phyloP scores from a whole-genome alignment of 2,797 vertebrate species.

The Sciurus carolinensis region DNA sequence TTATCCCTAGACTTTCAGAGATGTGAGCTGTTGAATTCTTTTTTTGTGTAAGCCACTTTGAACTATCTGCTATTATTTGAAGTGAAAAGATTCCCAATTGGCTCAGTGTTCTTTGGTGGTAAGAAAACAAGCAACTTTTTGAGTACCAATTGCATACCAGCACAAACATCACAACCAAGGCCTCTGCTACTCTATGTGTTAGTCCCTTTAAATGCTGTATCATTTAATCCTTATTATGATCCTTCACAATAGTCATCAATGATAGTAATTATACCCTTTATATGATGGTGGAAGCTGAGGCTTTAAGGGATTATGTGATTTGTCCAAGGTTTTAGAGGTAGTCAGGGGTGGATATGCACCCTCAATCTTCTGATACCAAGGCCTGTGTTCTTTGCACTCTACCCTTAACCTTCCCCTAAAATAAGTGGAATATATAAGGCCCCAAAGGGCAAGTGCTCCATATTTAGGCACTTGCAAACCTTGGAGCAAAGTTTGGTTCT shows the following conservation, averaged over 20 bases:
- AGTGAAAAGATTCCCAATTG: neutral
- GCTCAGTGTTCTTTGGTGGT: neutral
- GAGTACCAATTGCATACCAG: neutral
- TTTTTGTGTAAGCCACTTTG: neutral
- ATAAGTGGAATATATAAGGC: neutral
- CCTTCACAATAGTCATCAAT: neutral
- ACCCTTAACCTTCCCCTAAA: neutral
- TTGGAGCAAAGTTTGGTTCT: neutral
- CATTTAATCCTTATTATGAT: neutral
- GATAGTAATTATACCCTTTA: neutral
- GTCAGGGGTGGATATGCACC: neutral
- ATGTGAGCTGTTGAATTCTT: neutral
- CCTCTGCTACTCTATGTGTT: neutral
- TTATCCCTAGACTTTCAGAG: neutral
- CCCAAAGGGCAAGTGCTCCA: neutral
- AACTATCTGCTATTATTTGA: neutral
- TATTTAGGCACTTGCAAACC: constrained; percentile 17
- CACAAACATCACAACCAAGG: neutral
- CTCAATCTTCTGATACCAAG: neutral
- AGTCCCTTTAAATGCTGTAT: neutral
- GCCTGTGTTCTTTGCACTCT: neutral
- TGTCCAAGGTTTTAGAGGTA: neutral
- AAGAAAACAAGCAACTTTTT: neutral
- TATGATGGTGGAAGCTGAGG: neutral
- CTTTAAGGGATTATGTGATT: neutral